phyloP scores from a whole-genome alignment of 2,888 invertebrate species.

The Agrotis segetum region DNA sequence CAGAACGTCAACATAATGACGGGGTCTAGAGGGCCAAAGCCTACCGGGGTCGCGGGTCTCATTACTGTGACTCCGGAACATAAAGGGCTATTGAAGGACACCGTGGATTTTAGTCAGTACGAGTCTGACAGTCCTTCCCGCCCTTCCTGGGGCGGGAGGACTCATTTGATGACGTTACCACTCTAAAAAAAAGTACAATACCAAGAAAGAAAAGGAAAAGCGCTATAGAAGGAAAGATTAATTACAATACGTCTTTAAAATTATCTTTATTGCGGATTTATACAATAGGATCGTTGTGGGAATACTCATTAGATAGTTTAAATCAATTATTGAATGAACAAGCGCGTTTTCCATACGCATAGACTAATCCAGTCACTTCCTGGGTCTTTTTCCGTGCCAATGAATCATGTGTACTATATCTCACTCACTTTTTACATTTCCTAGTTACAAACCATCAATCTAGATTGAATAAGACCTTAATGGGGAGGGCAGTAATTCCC shows the following conservation, averaged over 20 bases:
- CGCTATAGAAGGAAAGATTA: neutral
- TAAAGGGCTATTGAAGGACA: too few relatives aligned
- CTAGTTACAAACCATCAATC: neutral
- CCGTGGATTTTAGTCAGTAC: too few relatives aligned
- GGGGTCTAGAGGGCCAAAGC: too few relatives aligned
- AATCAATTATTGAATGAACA: neutral
- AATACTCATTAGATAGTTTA: neutral
- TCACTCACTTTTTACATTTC: neutral
- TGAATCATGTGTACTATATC: neutral
- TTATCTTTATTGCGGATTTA: slow-evolving; percentile 10
- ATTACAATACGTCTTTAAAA: slow-evolving; percentile 7
- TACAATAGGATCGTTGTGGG: neutral
- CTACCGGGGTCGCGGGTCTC: too few relatives aligned
- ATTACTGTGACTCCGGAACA: too few relatives aligned
- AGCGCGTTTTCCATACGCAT: neutral
- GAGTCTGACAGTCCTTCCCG: too few relatives aligned
- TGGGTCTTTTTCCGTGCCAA: neutral
- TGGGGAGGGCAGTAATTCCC: too few relatives aligned
- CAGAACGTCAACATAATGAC: too few relatives aligned
- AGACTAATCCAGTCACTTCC: neutral
- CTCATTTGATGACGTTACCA: too few relatives aligned
- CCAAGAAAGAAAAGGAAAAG: neutral
- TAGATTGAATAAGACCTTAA: too few relatives aligned
- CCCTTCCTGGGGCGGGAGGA: too few relatives aligned
- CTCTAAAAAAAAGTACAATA: too few relatives aligned